Percentiles rank a stretch among this genome's conserved stretches.
These are phyloP conservation scores for Channa argus DNA, from an alignment of 2,113 vertebrate genomes.

Conservation along the genomic window DNA sequence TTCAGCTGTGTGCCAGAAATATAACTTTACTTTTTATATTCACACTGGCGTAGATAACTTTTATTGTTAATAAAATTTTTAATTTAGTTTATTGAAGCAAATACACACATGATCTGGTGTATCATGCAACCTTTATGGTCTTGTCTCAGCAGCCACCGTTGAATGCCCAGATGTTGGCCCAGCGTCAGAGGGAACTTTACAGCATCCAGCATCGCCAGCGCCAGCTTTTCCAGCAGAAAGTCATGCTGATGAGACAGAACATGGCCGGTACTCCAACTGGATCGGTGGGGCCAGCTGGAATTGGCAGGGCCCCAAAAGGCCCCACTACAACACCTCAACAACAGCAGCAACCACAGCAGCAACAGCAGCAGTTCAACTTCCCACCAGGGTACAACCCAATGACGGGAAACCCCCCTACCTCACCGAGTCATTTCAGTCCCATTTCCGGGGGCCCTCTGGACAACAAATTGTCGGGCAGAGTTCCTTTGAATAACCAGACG, in stretches of 20 bases:
- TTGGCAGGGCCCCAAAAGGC: conserved; percentile 82
- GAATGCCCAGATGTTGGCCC: conserved; percentile 96
- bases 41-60: too few species aligned
- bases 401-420: conserved; percentile 88
- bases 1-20: background rate
- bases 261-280: conserved; percentile 80
- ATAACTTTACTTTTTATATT: too few species aligned
- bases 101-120: background rate
- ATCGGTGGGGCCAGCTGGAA: conserved; percentile 81
- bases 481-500: conserved; percentile 84
- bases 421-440: conserved; percentile 89
- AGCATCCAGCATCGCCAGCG: conserved; percentile 95
- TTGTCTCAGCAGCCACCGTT: conserved; percentile 86
- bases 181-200: conserved; percentile 93
- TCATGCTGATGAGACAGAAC: conserved; percentile 92
- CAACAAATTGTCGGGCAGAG: conserved; percentile 82
- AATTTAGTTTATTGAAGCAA: too few species aligned
- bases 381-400: conserved; percentile 87
- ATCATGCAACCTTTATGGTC: background rate
- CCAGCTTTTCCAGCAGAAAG: conserved; percentile 94
- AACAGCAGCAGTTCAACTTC: conserved; percentile 89
- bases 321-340: conserved; percentile 77
- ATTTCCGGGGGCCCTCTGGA: conserved; percentile 84
- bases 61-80: too few species aligned
- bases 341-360: conserved; percentile 44